phyloP scores from a whole-genome alignment of 2,888 invertebrate species.

The Odontomyia ornata region DNA sequence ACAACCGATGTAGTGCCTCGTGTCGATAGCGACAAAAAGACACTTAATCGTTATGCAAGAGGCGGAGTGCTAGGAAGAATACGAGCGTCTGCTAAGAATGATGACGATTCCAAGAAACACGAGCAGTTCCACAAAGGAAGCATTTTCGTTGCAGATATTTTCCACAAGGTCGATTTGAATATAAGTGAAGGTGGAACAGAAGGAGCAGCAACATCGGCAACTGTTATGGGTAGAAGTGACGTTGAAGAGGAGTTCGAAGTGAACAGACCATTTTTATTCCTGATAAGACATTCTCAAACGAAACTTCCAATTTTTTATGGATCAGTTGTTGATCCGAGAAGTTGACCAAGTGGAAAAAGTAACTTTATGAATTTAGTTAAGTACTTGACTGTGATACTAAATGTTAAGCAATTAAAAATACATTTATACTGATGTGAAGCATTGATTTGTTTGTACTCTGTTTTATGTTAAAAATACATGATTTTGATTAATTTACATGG shows the following conservation, averaged over 20 bases:
- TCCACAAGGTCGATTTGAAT: conserved; percentile 71
- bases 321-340: conserved; percentile 67
- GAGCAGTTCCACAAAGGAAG: neutral
- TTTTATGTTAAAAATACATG: too few relatives aligned
- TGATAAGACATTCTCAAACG: conserved; percentile 72
- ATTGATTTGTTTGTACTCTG: neutral
- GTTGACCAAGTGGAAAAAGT: neutral
- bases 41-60: neutral
- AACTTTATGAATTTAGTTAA: neutral
- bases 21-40: neutral
- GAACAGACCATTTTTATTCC: conserved; percentile 74
- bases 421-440: neutral
- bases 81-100: neutral
- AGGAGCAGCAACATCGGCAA: conserved; percentile 71
- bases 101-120: neutral
- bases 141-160: conserved; percentile 67
- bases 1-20: conserved; percentile 5
- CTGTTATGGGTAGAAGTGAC: conserved; percentile 67
- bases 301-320: conserved; percentile 75
- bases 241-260: conserved; percentile 65
- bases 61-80: neutral
- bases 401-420: conserved; percentile 6
- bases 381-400: conserved; percentile 21
- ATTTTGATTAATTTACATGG: too few relatives aligned
- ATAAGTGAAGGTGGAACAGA: conserved; percentile 74